Evolutionary conservation across 2,888 invertebrate species (phyloP).

Genomic region (Pimpla rufipes): DNA sequence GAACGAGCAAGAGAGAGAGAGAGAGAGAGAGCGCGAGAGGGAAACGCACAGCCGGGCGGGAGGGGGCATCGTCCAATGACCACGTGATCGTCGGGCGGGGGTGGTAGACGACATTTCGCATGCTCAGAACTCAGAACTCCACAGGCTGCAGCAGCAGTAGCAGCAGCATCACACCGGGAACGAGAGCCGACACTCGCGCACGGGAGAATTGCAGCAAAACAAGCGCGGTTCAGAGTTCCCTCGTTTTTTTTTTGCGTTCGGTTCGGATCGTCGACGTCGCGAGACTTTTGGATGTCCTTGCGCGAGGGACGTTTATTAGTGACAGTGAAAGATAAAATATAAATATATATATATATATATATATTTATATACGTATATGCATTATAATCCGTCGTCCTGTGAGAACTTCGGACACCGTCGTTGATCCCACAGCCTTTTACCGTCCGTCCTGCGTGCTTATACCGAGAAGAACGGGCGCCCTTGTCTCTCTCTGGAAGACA

Average conservation of each 20-base stretch:
- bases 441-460: neutral
- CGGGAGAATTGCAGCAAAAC: neutral
- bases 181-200: neutral
- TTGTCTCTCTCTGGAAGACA: neutral
- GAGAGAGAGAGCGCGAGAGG: slow-evolving; percentile 16
- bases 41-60: slow-evolving; percentile 38
- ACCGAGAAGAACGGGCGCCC: neutral
- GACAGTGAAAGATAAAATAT: neutral
- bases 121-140: slow-evolving; percentile 82
- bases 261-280: too few species aligned
- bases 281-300: neutral
- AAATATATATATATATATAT: neutral
- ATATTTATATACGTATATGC: neutral
- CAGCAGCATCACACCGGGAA: slow-evolving; percentile 14
- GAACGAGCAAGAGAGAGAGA: slow-evolving; percentile 29
- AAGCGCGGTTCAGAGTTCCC: too few species aligned
- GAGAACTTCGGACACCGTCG: neutral
- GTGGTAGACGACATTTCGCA: slow-evolving; percentile 84
- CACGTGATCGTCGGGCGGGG: slow-evolving; percentile 84
- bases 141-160: slow-evolving; percentile 78
- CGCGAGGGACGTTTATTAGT: neutral
- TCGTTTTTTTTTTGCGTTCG: too few species aligned
- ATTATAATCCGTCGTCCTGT: neutral
- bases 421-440: neutral
- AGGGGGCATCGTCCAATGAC: slow-evolving; percentile 71